These are phyloP conservation scores for Drosophila hydei DNA, from an alignment of 1,140 invertebrate species.

Conservation along the genomic window DNA sequence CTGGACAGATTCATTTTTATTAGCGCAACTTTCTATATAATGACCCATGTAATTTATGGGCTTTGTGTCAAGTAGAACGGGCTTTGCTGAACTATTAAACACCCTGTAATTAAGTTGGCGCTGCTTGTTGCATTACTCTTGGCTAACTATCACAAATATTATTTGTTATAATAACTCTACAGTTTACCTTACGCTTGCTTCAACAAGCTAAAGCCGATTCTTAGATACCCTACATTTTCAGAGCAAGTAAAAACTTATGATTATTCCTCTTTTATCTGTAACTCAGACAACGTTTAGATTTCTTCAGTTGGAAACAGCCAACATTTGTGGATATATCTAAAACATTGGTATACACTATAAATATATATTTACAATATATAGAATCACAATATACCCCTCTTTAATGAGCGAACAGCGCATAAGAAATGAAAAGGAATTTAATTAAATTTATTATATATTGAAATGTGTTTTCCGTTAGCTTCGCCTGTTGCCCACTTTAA, in stretches of 20 bases:
- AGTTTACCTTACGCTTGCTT: too few relatives aligned
- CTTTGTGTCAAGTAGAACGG: neutral
- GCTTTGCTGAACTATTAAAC: neutral
- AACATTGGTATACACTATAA: too few relatives aligned
- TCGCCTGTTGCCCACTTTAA: neutral
- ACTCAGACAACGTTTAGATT: too few relatives aligned
- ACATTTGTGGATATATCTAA: too few relatives aligned
- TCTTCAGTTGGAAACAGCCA: too few relatives aligned
- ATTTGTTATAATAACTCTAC: too few relatives aligned
- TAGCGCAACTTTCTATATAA: constrained; percentile 54
- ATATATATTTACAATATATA: too few relatives aligned
- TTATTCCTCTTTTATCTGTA: too few relatives aligned
- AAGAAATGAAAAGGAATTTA: constrained; percentile 35
- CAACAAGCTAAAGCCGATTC: too few relatives aligned
- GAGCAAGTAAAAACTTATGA: too few relatives aligned
- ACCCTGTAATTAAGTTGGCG: neutral
- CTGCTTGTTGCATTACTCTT: neutral
- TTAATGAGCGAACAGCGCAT: neutral
- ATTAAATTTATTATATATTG: constrained; percentile 49
- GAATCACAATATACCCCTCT: neutral
- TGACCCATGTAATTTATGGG: constrained; percentile 47
- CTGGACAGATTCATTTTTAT: constrained; percentile 65
- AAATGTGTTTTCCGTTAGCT: neutral
- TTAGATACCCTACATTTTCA: too few relatives aligned
- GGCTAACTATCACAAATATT: neutral